These are phyloP conservation scores for Amazona ochrocephala DNA, from an alignment of 2,797 vertebrate genomes.

Conservation along the genomic window DNA sequence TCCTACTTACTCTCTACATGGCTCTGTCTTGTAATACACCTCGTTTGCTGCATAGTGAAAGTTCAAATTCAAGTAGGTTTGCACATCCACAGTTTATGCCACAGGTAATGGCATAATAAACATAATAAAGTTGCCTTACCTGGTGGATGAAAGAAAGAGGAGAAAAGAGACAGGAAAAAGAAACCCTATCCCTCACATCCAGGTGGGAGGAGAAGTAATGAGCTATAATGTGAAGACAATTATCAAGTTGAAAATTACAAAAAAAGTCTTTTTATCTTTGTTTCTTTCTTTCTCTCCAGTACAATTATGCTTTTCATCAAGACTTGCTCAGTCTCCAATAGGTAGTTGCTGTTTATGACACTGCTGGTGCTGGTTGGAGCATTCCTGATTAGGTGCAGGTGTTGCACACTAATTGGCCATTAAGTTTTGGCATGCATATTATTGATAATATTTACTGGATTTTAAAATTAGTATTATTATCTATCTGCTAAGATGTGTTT, in stretches of 20 bases:
- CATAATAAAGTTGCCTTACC: neutral
- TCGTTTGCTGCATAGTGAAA: neutral
- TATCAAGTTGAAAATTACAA: neutral
- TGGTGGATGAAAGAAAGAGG: neutral
- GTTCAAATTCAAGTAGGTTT: neutral
- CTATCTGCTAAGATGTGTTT: neutral
- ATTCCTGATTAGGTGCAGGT: constrained; percentile 26
- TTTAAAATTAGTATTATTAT: neutral
- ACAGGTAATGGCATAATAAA: neutral
- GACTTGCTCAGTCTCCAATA: neutral
- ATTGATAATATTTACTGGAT: neutral
- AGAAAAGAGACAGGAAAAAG: neutral
- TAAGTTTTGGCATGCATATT: neutral
- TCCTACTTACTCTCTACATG: neutral
- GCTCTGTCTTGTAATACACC: neutral
- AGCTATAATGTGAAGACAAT: neutral
- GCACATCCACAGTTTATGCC: neutral
- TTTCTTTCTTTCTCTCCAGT: neutral
- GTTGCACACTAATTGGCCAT: constrained; percentile 15
- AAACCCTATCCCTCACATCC: fast-evolving
- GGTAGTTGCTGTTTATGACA: constrained; percentile 2
- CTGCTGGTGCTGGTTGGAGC: neutral
- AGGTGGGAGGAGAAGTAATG: neutral
- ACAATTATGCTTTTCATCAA: neutral
- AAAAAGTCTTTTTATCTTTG: neutral